Evolutionary conservation across 1,140 invertebrate species (phyloP), one percentile per base, ranked within the genome.

Genomic region (Bombus waltoni): DNA sequence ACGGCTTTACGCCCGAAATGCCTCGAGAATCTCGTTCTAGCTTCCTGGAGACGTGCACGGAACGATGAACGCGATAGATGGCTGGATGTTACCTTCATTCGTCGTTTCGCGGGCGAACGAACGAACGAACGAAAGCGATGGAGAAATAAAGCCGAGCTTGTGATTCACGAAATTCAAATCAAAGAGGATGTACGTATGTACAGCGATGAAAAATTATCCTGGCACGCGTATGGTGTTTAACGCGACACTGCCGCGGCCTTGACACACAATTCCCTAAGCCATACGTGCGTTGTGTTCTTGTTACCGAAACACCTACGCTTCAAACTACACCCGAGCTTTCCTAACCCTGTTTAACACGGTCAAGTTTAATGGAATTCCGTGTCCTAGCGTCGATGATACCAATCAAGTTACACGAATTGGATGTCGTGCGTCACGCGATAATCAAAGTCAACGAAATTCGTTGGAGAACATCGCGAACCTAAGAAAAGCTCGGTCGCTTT

Each of bases 281-380:
- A 38, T 74, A 70, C 70, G 42, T 28, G 71, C 71, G 40, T 22
- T 18, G 40, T 65, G 81, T 40, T 83, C 72, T 76, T 32, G 59
- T 83, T 83, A 76, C 2, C 10, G 42, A 25, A 44, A 42, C 6
- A 47, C 72, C 81, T 44, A 76, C 72, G 72, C 70, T 72, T n/a
- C 6, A 25, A 44, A 38, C 42, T 47, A 44, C 35, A 28, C 32
- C 11, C 32, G 28, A 76, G 59, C 72, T 76, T 76, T 83, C 53
- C 81, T 66, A 47, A 75, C 81, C 70, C 57, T 13, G 71, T 40
- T 68, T 76, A 83, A 83, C 59, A 83, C 72, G 72, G 62, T 76
- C 81, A 83, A 83, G 81, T 83, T 83, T 83, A 83, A 83, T 68
- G 72, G 72, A 76, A 76, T 76, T 47, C 22, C 62, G 47, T 53